Evolutionary conservation across 2,888 invertebrate genomes (phyloP), one percentile per base, ranked within the genome.

Genomic region (Stictocephala bisonia): DNA sequence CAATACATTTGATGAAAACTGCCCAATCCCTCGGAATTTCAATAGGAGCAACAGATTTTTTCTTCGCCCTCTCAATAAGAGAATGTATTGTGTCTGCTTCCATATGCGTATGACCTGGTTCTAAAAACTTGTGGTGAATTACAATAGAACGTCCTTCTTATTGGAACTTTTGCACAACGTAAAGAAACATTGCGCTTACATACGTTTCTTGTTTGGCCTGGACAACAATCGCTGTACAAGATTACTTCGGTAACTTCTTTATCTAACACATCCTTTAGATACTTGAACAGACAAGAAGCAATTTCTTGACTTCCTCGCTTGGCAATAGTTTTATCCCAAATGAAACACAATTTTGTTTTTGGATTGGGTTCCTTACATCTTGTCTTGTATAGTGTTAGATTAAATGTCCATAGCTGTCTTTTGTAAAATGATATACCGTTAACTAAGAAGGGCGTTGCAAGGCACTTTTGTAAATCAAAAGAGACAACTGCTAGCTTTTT

Each of bases 401-500:
- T 74, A 26, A 48, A 20, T 4, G 66, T 67, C 74, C 71, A 74
- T 1, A 71, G 53, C 60, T 74, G 71, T 26, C 71, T 70, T 15
- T 74, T 74, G 13, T 73, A 73, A 73, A 73, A 69, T 15, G 73
- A 73, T 69, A 70, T 41, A 35, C 74, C 74, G 26, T 48, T 71
- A 13, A 40, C 22, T 41, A 71, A 66, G 15, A 40, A 27, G 41
- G 74, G 53, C 22, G 50, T 74, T 24, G 74, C 50, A 51, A 74
- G 53, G 26, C 74, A 71, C 68, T 71, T 71, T 66, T 74, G 66
- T 41, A 74, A 48, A 64, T 74, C 74, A 27, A 74, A 70, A 41
- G 56, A 71, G n/a, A n/a, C n/a, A n/a, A n/a, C n/a, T n/a, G n/a
- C n/a, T n/a, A n/a, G n/a, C n/a, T n/a, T n/a, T n/a, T n/a, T n/a